phyloP scores from a whole-genome alignment of 35 echinoderm and acorn worm genomes.

The Anneissia japonica region DNA sequence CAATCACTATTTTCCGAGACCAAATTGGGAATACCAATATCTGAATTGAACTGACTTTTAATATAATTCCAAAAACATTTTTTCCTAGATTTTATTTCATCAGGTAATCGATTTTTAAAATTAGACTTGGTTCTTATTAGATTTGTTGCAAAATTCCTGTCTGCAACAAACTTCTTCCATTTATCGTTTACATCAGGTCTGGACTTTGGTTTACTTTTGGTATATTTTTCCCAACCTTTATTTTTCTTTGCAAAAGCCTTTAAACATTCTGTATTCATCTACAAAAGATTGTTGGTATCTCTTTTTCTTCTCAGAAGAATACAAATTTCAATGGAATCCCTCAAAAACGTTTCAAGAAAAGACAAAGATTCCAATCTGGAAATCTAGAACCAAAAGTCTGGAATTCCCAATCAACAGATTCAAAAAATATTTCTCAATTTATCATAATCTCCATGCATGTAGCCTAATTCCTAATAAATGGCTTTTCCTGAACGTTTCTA shows the following conservation, averaged over 20 bases:
- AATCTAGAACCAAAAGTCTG: no score
- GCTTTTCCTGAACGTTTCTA: no score
- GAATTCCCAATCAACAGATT: no score
- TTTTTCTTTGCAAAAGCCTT: not conserved
- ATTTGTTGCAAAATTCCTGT: constrained; percentile 6
- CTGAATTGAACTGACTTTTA: not conserved
- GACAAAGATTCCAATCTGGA: not conserved
- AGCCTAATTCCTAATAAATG: no score
- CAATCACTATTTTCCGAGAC: not conserved
- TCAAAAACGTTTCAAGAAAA: not conserved
- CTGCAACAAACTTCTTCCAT: not conserved
- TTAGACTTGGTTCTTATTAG: constrained; percentile 7
- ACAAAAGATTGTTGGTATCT: not conserved
- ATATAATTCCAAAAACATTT: constrained; percentile 37
- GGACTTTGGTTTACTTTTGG: not conserved
- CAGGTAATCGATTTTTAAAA: constrained; percentile 26
- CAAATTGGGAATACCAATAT: not conserved
- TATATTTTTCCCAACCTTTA: constrained; percentile 20
- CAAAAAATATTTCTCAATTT: no score
- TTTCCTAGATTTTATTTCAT: constrained; percentile 20
- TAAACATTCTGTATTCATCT: not conserved
- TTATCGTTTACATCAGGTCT: not conserved
- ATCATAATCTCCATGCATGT: no score
- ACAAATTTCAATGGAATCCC: not conserved
- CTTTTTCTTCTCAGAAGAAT: not conserved